These are phyloP conservation scores for Alligator sinensis DNA, from an alignment of 2,113 vertebrate species.

Conservation along the genomic window DNA sequence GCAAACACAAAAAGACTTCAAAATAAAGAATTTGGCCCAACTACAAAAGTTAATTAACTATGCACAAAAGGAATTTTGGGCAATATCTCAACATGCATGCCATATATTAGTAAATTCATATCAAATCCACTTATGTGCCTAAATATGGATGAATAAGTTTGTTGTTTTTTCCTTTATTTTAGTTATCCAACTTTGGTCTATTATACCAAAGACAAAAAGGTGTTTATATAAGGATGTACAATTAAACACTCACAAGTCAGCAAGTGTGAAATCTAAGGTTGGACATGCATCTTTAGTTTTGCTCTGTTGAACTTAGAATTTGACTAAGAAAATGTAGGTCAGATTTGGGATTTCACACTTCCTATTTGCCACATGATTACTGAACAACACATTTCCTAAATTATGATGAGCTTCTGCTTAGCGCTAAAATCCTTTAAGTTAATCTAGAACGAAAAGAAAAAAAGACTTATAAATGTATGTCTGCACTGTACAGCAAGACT, in stretches of 20 bases:
- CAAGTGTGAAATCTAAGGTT: too few relatives aligned
- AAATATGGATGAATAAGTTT: not conserved
- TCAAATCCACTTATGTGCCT: not conserved
- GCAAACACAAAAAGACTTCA: not conserved
- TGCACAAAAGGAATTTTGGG: not conserved
- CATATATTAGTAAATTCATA: not conserved
- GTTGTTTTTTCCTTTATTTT: not conserved
- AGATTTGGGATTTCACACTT: not conserved
- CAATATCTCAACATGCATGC: fast-evolving
- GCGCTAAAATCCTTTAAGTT: not conserved
- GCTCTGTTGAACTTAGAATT: not conserved
- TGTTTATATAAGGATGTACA: not conserved
- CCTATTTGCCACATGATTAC: not conserved
- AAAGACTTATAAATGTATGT: not conserved
- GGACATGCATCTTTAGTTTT: not conserved
- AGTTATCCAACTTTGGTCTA: not conserved
- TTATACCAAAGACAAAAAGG: not conserved
- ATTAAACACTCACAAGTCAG: not conserved
- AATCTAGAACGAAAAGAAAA: not conserved
- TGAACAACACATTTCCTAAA: not conserved
- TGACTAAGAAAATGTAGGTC: not conserved
- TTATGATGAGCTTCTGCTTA: not conserved
- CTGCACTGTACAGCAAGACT: not conserved
- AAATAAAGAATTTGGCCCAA: not conserved
- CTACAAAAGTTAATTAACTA: not conserved